Base-by-base conservation (phyloP, 92 coral and sea anemone species). In the Blastomussa wellsi region DNA sequence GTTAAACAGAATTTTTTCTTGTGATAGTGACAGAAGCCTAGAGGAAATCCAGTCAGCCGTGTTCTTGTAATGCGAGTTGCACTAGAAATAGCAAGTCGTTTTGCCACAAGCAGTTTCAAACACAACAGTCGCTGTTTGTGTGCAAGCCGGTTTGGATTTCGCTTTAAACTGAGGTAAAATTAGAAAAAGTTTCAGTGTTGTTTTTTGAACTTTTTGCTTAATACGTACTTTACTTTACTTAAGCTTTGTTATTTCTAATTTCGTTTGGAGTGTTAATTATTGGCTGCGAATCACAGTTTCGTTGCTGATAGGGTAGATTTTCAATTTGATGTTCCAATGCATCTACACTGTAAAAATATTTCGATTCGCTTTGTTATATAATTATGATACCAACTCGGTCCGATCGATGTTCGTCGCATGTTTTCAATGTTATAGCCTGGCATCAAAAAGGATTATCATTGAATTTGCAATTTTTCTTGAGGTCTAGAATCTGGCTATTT, bases 71-170 rank as follows among this genome's bases (percentile, higher is more conserved):
- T 59, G 70, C 29, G 29, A 41, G 29, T 32, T 41, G 37, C 24
- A 24, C 53, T 39, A 12, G 48, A 24, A 65, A 65, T 29, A 79
- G 15, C 74, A 78, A 59, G 35, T 78, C 37, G 53, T 59, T 78
- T 78, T 60, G 52, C 72, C 71, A 39, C 60, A 65, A 47, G 74
- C 66, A 33, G 71, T 66, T 48, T 39, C 39, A 65, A 67, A 42
- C 74, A 65, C 74, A 32, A 44, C 74, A 79, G 16, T 31, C 17
- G 29, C 48, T 26, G 59, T 53, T 41, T 28, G 57, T 62, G 26
- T 33, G 17, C 41, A 38, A 22, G 29, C 19, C 36, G 2, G 14
- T 47, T 76, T 20, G 26, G 64, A 13, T 17, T 64, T 42, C 42
- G 38, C 57, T 42, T 60, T 14, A 14, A 64, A n/a, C n/a, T n/a